These are phyloP conservation scores for Megalonaias nervosa DNA, from an alignment of 1,140 invertebrate species.

Conservation along the genomic window DNA sequence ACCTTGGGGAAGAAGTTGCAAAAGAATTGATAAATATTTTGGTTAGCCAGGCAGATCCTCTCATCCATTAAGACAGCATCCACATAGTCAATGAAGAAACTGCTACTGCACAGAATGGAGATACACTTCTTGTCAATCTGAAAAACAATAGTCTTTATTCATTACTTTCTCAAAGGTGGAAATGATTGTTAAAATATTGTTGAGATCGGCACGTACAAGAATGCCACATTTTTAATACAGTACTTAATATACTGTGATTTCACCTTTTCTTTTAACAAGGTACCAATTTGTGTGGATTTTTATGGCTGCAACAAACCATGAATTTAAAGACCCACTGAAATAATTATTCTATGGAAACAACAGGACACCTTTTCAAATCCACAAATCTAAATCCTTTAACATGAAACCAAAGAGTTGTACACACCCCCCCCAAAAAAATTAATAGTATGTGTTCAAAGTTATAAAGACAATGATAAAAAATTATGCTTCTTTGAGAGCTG, in stretches of 20 bases:
- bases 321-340: too few species aligned
- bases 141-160: slow-evolving; percentile 58
- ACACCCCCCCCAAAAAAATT: too few species aligned
- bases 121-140: slow-evolving; percentile 85
- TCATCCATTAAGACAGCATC: slow-evolving; percentile 87
- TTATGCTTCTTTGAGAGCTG: too few species aligned
- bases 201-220: neutral
- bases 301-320: neutral
- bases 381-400: too few species aligned
- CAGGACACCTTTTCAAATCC: too few species aligned
- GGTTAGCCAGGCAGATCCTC: slow-evolving; percentile 82
- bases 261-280: neutral
- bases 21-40: slow-evolving; percentile 86
- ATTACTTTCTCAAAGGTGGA: neutral
- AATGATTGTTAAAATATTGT: neutral
- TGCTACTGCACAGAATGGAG: slow-evolving; percentile 82
- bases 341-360: too few species aligned
- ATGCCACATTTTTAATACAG: neutral
- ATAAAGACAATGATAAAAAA: too few species aligned
- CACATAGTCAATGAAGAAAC: slow-evolving; percentile 87
- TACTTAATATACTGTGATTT: neutral
- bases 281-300: neutral
- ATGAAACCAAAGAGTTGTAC: too few species aligned
- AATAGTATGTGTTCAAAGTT: too few species aligned
- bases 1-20: slow-evolving; percentile 88